These are phyloP conservation scores for Allobates femoralis DNA, from an alignment of 2,797 vertebrate genomes.

Conservation along the genomic window DNA sequence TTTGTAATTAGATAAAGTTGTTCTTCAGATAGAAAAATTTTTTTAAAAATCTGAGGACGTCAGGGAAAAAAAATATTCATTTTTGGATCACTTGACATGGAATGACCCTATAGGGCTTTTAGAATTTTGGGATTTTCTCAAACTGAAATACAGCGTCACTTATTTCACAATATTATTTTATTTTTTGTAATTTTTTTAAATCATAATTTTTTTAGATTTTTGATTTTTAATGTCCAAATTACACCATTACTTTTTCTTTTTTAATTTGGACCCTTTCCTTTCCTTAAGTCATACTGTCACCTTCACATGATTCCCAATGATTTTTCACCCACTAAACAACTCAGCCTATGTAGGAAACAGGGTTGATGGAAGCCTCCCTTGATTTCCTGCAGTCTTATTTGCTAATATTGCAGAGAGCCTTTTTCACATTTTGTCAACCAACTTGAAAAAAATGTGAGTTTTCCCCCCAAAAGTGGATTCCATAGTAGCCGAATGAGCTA, in stretches of 20 bases:
- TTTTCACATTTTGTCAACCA: background rate
- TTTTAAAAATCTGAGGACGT: too few species aligned
- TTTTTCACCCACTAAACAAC: background rate
- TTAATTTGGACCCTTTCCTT: background rate
- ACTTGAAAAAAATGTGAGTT: background rate
- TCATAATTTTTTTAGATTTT: too few species aligned
- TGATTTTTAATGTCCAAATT: too few species aligned
- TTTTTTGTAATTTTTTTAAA: background rate
- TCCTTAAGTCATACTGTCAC: background rate
- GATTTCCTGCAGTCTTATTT: background rate
- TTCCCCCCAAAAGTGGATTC: background rate
- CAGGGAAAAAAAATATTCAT: too few species aligned
- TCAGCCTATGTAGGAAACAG: background rate
- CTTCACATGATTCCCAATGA: background rate
- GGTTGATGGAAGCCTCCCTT: background rate
- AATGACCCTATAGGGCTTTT: too few species aligned
- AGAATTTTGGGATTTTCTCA: background rate
- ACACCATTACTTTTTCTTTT: too few species aligned
- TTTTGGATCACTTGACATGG: too few species aligned
- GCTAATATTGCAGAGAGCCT: too few species aligned
- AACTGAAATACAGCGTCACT: background rate
- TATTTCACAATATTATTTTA: background rate
- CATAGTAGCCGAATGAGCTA: background rate
- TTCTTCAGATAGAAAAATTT: too few species aligned
- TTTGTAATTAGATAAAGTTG: too few species aligned